Base-by-base conservation (phyloP, 2,797 vertebrate species). In the Myiotriccus ornatus region DNA sequence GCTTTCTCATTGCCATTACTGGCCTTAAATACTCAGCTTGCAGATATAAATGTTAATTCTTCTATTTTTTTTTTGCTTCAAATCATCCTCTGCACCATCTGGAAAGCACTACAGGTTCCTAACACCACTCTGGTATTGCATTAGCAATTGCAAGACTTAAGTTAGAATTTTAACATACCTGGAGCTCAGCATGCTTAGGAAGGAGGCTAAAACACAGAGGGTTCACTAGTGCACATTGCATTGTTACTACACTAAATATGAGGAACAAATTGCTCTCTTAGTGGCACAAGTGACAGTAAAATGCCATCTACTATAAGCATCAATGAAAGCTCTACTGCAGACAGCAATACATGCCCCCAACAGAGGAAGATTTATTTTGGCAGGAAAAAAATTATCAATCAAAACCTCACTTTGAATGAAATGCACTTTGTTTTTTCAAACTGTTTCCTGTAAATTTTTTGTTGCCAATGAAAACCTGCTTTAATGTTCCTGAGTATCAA, bases 401-500 rank as follows among this genome's bases (percentile, higher is more conserved):
- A 55, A 25, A 83, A n/a, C 17, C 12, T 50, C 32, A 7, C 43
- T 80, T 32, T 47, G 34, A 70, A 67, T 0, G 24, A 41, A 17
- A 30, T 75, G 14, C 12, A 35, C 17, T 44, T 68, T 28, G 10
- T 64, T 75, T 37, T 65, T 39, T 56, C 12, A 67, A 34, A 50
- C 11, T 10, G 13, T 34, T 77, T 64, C 53, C 75, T 46, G 24
- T 35, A 25, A 60, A 28, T 47, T 57, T 80, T 37, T 37, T 74
- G 30, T 47, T 8, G 7, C 20, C 15, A 32, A 2, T 28, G 25
- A 25, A 77, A 89, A 69, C 34, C 43, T 5, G 10, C n/a, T 76
- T 79, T 69, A n/a, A 67, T 10, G 14, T 8, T 2, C 0, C 2
- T 0, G 2, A 4, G 9, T 49, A 18, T 28, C 18, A 32, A 25